Percentiles rank a stretch among this genome's conserved stretches.
These are phyloP conservation scores for Conger conger DNA, from an alignment of 2,113 vertebrate genomes.

Conservation along the genomic window DNA sequence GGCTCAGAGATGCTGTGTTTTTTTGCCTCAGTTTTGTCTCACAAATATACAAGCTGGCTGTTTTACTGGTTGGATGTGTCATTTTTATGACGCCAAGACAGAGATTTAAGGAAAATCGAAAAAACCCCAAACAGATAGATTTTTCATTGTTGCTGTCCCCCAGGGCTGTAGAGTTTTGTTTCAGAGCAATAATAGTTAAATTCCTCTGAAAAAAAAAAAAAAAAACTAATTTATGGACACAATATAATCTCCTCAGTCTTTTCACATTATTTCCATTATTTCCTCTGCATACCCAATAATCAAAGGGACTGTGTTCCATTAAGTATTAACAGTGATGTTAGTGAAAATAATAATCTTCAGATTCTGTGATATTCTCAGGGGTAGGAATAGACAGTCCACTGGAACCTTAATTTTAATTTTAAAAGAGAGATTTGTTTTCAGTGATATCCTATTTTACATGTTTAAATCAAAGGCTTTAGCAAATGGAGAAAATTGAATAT, in stretches of 20 bases:
- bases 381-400: too few species aligned
- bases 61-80: conserved; percentile 26
- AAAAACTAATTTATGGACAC: conserved; percentile 15
- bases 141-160: conserved; percentile 4
- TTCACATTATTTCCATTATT: neutral
- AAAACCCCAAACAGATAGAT: conserved; percentile 27
- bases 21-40: conserved; percentile 16
- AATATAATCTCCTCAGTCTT: neutral
- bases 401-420: too few species aligned
- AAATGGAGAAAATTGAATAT: too few species aligned
- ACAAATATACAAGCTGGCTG: conserved; percentile 4
- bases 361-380: too few species aligned
- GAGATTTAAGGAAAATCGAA: conserved; percentile 32
- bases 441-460: too few species aligned
- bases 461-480: too few species aligned
- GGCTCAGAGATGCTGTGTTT: neutral
- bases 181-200: conserved; percentile 23
- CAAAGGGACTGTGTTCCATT: neutral
- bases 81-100: conserved; percentile 29
- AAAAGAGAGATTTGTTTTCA: too few species aligned
- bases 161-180: conserved; percentile 19
- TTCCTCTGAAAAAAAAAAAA: neutral
- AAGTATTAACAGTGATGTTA: neutral
- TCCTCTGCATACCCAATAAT: neutral
- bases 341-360: neutral